Conservation (phyloP, 2,888 invertebrate genomes). For the Octonoba sinensis region DNA sequence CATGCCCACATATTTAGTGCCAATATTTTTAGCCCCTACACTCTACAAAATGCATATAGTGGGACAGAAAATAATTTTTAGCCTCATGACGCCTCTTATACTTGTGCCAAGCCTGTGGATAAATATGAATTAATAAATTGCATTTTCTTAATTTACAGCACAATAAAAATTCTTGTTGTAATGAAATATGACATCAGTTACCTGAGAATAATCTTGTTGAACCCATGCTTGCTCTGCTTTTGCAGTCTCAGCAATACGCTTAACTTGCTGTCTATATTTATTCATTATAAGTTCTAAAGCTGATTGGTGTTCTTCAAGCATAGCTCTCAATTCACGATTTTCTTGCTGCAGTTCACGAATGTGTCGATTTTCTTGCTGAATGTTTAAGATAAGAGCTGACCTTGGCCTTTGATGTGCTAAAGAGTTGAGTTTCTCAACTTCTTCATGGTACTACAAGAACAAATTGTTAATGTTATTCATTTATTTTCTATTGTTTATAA, state of each 20-base stretch:
- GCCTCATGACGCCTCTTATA: too few relatives aligned
- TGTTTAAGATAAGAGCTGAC: slow-evolving; percentile 89
- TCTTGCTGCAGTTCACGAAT: slow-evolving; percentile 92
- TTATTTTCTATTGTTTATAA: background rate
- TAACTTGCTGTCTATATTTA: slow-evolving; percentile 77
- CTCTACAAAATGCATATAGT: too few relatives aligned
- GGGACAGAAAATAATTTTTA: too few relatives aligned
- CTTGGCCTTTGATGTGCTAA: slow-evolving; percentile 90
- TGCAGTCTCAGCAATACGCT: slow-evolving; percentile 51
- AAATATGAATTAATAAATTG: too few relatives aligned
- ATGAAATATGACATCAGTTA: background rate
- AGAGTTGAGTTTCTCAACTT: slow-evolving; percentile 90
- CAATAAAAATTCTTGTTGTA: too few relatives aligned
- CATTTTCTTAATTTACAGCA: too few relatives aligned
- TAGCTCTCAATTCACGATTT: slow-evolving; percentile 88
- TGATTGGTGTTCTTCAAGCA: slow-evolving; percentile 93
- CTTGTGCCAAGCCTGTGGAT: too few relatives aligned
- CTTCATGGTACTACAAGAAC: slow-evolving; percentile 85
- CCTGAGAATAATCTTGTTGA: slow-evolving; percentile 41
- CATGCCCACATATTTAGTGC: too few relatives aligned
- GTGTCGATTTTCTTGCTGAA: slow-evolving; percentile 90
- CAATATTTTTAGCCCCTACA: too few relatives aligned
- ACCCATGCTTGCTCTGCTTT: slow-evolving; percentile 49
- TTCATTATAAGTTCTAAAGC: slow-evolving; percentile 96
- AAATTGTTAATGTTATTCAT: background rate